Evolutionary conservation across 1,140 invertebrate genomes (phyloP).

Genomic region (Gryllus bimaculatus): DNA sequence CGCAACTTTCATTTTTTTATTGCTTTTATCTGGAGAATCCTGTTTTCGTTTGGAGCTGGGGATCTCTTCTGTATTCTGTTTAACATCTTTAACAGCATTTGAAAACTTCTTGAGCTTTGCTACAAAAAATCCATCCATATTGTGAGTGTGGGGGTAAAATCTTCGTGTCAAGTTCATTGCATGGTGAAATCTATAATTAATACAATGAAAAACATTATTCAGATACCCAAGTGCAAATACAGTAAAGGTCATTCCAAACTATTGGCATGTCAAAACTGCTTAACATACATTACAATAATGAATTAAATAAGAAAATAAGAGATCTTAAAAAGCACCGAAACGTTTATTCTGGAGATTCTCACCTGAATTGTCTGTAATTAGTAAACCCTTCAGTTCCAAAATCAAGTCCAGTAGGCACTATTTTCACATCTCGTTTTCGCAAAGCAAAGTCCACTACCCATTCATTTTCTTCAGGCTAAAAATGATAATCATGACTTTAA

Average conservation of each 20-base stretch:
- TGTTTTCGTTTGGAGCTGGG: background rate
- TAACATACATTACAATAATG: background rate
- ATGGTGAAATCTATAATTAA: slow-evolving; percentile 75
- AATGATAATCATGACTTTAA: slow-evolving; percentile 8
- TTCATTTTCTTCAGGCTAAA: slow-evolving; percentile 93
- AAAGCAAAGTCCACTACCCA: slow-evolving; percentile 93
- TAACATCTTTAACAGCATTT: slow-evolving; percentile 52
- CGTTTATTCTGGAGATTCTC: background rate
- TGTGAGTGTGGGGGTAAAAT: slow-evolving; percentile 96
- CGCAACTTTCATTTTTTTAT: background rate
- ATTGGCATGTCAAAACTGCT: background rate
- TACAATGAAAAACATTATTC: background rate
- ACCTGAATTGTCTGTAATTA: slow-evolving; percentile 61
- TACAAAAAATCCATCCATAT: slow-evolving; percentile 99
- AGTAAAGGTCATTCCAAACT: background rate
- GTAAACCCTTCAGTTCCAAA: slow-evolving; percentile 94
- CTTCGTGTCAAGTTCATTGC: slow-evolving; percentile 79
- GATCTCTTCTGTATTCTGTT: background rate
- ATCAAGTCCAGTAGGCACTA: slow-evolving; percentile 86
- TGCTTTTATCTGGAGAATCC: background rate
- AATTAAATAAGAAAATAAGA: background rate
- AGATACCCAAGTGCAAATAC: background rate
- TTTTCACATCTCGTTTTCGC: slow-evolving; percentile 86
- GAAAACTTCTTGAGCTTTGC: slow-evolving; percentile 96
- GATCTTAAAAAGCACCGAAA: background rate